These are phyloP conservation scores for Anastrepha ludens DNA, from an alignment of 1,140 invertebrate genomes.

Conservation along the genomic window DNA sequence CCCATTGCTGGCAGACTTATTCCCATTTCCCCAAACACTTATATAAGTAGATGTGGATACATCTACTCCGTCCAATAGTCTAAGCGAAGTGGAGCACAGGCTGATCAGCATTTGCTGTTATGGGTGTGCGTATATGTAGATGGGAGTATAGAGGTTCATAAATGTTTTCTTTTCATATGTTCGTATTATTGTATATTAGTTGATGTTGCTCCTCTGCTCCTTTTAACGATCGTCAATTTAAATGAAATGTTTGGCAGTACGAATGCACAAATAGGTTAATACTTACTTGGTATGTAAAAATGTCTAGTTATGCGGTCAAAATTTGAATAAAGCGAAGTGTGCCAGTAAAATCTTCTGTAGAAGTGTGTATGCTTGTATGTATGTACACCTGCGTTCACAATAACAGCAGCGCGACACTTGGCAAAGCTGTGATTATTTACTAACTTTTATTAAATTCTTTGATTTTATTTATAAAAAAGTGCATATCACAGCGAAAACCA, in stretches of 20 bases:
- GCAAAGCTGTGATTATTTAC: too few relatives aligned
- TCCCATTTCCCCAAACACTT: not conserved
- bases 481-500: too few relatives aligned
- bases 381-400: too few relatives aligned
- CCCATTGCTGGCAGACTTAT: not conserved
- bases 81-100: not conserved
- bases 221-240: constrained; percentile 19
- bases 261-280: not conserved
- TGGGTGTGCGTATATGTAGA: not conserved
- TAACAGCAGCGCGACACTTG: too few relatives aligned
- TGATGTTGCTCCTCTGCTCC: not conserved
- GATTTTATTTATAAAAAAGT: too few relatives aligned
- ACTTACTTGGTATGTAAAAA: not conserved
- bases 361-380: too few relatives aligned
- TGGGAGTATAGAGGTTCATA: not conserved
- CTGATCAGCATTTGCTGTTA: not conserved
- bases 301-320: not conserved
- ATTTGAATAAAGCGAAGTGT: not conserved
- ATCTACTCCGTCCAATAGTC: not conserved
- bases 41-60: not conserved
- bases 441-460: too few relatives aligned
- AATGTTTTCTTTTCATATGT: not conserved
- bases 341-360: not conserved
- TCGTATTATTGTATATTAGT: not conserved
- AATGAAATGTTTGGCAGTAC: not conserved